A percentile compares a stretch with the other conserved stretches of the same genome.
These are phyloP conservation scores for Cacatua alba DNA, from an alignment of 2,113 vertebrate species.

Conservation along the genomic window DNA sequence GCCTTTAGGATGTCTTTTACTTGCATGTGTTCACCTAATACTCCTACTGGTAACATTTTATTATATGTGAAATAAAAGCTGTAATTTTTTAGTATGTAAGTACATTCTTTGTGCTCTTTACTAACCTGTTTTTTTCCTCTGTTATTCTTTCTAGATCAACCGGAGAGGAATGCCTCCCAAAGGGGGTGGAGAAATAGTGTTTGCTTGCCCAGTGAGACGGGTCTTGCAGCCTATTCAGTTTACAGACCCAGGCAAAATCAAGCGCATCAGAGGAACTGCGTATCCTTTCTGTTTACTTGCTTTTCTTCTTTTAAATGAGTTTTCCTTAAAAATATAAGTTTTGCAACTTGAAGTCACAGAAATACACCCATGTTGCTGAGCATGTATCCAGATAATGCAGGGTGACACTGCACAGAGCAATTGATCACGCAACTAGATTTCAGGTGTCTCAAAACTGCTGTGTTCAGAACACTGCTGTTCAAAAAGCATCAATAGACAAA, in stretches of 20 bases:
- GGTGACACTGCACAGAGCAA: background rate
- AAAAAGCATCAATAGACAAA: background rate
- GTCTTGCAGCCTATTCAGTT: slow-evolving; percentile 87
- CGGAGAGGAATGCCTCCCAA: slow-evolving; percentile 93
- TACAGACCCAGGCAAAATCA: slow-evolving; percentile 94
- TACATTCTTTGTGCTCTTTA: background rate
- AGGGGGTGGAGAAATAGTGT: slow-evolving; percentile 91
- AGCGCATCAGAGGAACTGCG: slow-evolving; percentile 93
- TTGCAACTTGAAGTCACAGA: background rate
- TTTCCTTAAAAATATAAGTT: background rate
- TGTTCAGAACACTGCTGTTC: background rate
- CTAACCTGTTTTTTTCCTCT: background rate
- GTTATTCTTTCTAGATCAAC: slow-evolving; percentile 76
- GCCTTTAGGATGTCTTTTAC: background rate
- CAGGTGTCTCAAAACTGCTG: background rate
- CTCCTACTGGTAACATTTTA: background rate
- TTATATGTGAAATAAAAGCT: background rate
- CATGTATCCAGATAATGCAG: background rate
- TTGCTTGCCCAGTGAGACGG: slow-evolving; percentile 87
- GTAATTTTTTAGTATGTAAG: background rate
- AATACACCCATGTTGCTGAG: accelerated
- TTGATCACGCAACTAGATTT: background rate
- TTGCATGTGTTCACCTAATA: background rate
- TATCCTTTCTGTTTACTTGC: slow-evolving; percentile 80
- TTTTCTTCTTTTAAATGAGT: background rate